A percentile compares a stretch with the other conserved stretches of the same genome.
phyloP scores from a whole-genome alignment of 2,113 vertebrate genomes.

The Hyperoodon ampullatus region DNA sequence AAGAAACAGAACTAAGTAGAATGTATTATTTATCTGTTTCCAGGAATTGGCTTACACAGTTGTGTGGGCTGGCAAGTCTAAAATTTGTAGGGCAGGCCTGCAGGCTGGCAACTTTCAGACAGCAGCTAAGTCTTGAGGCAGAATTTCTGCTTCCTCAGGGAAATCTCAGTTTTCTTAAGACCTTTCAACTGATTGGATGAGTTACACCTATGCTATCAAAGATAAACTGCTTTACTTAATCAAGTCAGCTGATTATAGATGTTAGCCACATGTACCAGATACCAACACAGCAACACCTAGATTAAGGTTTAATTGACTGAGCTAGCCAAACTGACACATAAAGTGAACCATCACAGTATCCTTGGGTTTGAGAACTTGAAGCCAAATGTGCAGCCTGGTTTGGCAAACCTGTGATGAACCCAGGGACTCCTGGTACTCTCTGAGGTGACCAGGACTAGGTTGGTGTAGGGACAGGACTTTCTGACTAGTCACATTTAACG shows the following conservation, averaged over 20 bases:
- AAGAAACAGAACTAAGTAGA: background rate
- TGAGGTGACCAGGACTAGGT: background rate
- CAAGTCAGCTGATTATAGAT: background rate
- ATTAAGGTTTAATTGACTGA: background rate
- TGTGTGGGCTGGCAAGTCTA: background rate
- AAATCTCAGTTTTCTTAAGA: background rate
- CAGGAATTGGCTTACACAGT: background rate
- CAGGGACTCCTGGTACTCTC: background rate
- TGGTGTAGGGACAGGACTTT: background rate
- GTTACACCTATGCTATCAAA: background rate
- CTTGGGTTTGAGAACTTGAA: background rate
- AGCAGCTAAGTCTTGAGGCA: background rate
- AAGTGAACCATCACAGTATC: background rate
- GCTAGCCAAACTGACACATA: background rate
- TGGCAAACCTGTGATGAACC: background rate
- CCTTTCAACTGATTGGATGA: background rate
- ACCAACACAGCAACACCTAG: background rate
- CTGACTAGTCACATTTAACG: background rate
- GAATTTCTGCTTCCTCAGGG: background rate
- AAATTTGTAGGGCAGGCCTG: background rate
- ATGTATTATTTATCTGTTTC: background rate
- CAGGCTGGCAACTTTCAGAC: background rate
- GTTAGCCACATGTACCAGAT: background rate
- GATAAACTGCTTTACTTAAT: background rate
- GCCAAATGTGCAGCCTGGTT: background rate